Evolutionary conservation across 2,797 vertebrate species (phyloP), one percentile per base, ranked within the genome.

Genomic region (Siniperca undulata): DNA sequence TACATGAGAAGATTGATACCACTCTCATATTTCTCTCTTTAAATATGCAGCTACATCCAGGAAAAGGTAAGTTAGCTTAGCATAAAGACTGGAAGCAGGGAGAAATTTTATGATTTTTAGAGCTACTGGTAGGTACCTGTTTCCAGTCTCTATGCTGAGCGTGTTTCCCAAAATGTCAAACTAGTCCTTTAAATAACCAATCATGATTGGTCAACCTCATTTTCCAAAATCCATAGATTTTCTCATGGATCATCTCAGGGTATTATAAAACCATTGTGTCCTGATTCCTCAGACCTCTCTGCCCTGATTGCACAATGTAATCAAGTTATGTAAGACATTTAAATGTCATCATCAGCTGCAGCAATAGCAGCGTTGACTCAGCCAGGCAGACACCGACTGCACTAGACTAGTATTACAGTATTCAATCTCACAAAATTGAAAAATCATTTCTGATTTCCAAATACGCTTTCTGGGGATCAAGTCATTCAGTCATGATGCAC

Each of bases 221-320:
- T 88, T 84, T 77, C 61, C 34, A 50, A 72, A 84, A 86, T 76
- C 64, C 83, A 78, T 90, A 81, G 72, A 79, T 87, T 75, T 62
- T 83, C n/a, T 65, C 61, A 75, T 77, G 61, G 81, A 77, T 87
- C 74, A 80, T 87, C 74, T 66, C 38, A 48, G 74, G 53, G 60
- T 86, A 88, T 92, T 92, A 90, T 88, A 91, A 93, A 94, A 92
- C 75, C 80, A 79, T 88, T 89, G 75, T 93, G 92, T 91, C 91
- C 91, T 87, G 78, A 87, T 92, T 93, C 86, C 75, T 83, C 69
- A 78, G 88, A 89, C 89, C 90, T 87, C 83, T 82, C 76, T 90
- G 80, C 80, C 86, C 85, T 81, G 86, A 89, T 94, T 95, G 90
- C 93, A 93, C 92, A 94, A 94, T 93, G 87, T 84, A 90, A 91